Percentiles rank a stretch among this genome's conserved stretches.
phyloP scores from a whole-genome alignment of 2,888 invertebrate genomes.

The Microctonus aethiopoides region DNA sequence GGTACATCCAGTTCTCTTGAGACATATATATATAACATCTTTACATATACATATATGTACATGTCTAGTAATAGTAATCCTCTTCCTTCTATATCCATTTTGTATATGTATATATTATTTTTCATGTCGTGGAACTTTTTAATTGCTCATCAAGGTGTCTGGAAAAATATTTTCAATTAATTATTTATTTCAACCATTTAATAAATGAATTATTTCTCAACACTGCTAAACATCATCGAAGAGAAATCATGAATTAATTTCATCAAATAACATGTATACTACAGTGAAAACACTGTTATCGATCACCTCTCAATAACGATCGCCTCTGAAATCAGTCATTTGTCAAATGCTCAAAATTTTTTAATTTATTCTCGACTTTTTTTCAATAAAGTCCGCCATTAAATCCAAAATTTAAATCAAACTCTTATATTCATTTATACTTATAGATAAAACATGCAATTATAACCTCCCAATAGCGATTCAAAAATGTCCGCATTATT shows the following conservation, averaged over 20 bases:
- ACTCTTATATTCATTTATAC: too few species aligned
- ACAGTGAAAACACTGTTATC: too few species aligned
- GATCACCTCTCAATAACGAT: too few species aligned
- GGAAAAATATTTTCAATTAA: slow-evolving; percentile 3
- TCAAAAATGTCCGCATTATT: too few species aligned
- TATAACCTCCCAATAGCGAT: too few species aligned
- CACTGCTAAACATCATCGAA: neutral
- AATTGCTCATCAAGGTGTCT: neutral
- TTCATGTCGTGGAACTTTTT: neutral
- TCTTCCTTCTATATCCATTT: neutral
- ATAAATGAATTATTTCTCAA: neutral
- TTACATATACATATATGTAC: neutral
- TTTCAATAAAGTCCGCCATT: too few species aligned
- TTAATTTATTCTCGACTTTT: too few species aligned
- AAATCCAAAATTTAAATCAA: too few species aligned
- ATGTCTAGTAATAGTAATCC: neutral
- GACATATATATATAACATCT: neutral
- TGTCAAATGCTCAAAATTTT: too few species aligned
- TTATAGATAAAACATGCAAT: too few species aligned
- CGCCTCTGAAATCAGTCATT: too few species aligned
- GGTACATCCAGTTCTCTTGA: slow-evolving; percentile 47
- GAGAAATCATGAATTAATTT: slow-evolving; percentile 7
- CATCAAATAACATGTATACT: neutral
- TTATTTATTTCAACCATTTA: neutral
- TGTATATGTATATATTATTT: neutral